Percentiles rank a stretch among this genome's conserved stretches.
Evolutionary conservation across 2,888 invertebrate genomes (phyloP).

Genomic region (Polyommatus icarus): DNA sequence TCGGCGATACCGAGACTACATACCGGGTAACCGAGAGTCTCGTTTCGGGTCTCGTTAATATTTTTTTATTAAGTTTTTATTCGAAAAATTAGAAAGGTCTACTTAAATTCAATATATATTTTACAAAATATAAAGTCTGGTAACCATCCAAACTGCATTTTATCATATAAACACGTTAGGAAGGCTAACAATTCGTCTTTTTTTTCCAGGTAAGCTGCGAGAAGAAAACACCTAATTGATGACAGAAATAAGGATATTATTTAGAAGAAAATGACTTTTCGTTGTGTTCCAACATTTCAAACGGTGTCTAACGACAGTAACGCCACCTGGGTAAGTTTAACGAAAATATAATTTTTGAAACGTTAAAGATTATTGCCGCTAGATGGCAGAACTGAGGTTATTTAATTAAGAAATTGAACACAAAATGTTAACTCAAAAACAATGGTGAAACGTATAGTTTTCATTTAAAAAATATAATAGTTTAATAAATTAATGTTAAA

Average conservation of each 20-base stretch:
- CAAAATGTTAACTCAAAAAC: background rate
- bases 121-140: no score
- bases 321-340: slow-evolving; percentile 83
- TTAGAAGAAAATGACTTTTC: slow-evolving; percentile 82
- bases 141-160: no score
- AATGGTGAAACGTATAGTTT: no score
- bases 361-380: slow-evolving; percentile 43
- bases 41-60: no score
- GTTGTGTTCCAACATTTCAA: slow-evolving; percentile 85
- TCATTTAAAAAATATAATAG: no score
- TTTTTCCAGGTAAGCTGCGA: slow-evolving; percentile 85
- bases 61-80: no score
- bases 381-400: slow-evolving; percentile 49
- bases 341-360: slow-evolving; percentile 35
- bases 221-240: slow-evolving; percentile 58
- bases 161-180: no score
- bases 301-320: slow-evolving; percentile 82
- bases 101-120: no score
- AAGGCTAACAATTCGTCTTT: slow-evolving; percentile 37
- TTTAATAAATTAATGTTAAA: no score
- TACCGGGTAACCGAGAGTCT: no score
- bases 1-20: no score
- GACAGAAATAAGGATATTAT: slow-evolving; percentile 53
- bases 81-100: no score
- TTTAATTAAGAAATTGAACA: background rate